These are phyloP conservation scores for Octopus sinensis DNA, from an alignment of 1,140 invertebrate species.

Conservation along the genomic window DNA sequence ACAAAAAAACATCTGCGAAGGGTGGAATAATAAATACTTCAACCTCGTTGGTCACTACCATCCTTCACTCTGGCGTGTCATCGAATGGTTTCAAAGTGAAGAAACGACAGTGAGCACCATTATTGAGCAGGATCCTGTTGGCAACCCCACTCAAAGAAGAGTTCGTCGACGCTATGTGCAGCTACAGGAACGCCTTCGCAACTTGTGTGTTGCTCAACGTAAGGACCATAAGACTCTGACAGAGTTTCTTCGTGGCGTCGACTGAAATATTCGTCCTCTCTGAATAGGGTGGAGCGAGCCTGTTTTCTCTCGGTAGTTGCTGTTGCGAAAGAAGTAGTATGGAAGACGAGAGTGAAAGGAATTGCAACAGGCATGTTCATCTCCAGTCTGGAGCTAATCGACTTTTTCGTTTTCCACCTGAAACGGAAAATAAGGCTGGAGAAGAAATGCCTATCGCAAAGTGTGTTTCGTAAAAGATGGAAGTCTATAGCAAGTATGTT, in stretches of 20 bases:
- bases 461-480: no score
- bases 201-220: neutral
- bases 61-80: constrained; percentile 14
- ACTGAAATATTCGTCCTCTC: neutral
- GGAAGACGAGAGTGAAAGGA: no score
- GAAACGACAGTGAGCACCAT: neutral
- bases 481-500: no score
- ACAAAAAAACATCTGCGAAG: constrained; percentile 19
- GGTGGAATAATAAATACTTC: constrained; percentile 9
- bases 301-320: no score
- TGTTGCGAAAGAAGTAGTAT: no score
- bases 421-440: no score
- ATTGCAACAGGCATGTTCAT: no score
- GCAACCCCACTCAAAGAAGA: neutral
- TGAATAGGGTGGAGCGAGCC: no score
- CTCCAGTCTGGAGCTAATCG: no score
- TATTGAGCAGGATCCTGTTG: neutral
- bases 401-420: no score
- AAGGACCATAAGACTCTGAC: neutral
- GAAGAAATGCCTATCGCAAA: no score
- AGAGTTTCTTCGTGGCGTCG: constrained; percentile 7
- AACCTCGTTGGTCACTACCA: constrained; percentile 18
- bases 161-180: neutral
- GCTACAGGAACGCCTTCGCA: neutral
- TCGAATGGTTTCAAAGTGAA: constrained; percentile 15